Base-by-base conservation (phyloP, 2,888 invertebrate species). In the Lasioglossum lativentre region DNA sequence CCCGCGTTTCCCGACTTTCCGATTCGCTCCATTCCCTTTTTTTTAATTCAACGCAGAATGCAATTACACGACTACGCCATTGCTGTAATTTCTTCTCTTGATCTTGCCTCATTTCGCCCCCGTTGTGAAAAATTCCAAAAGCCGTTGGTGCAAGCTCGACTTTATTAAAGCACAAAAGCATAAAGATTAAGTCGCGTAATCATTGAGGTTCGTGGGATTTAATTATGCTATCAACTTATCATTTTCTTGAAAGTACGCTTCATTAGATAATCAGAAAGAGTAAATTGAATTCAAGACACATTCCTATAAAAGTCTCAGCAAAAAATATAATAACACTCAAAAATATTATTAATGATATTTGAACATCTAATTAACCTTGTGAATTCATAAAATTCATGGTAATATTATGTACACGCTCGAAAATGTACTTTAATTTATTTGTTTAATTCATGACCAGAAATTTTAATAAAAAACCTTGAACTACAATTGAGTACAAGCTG, bases 1-100 rank as follows among this genome's bases (percentile, higher is more conserved):
- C 1, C 27, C 4, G 38, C 5, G 42, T 27, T 75, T n/a, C 38
- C 52, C 63, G 23, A 12, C 14, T 40, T n/a, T 68, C 3, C 23
- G 5, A 0, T 14, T 38, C 5, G 10, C 8, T 42, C 56, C 38
- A n/a, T 34, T 66, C 2, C 10, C 10, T 0, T 10, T 66, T 71
- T 75, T 34, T 16, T 42, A 23, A 27, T 70, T 47, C 0, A 2
- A 45, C 19, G 10, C 42, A n/a, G 27, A 82, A n/a, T 63, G 40
- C 45, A 80, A 82, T 80, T 79, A 74, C 45, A 30, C 2, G 52
- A 4, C 19, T 34, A 52, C 38, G 42, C 56, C 45, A 45, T 70
- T 80, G 45, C 80, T 40, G 70, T n/a, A 52, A 56, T 45, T 45
- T 63, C n/a, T 30, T 71, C 71, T 59, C 40, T 75, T 75, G 71